Base-by-base conservation (phyloP, 2,113 vertebrate genomes). In the Leiothrix lutea region DNA sequence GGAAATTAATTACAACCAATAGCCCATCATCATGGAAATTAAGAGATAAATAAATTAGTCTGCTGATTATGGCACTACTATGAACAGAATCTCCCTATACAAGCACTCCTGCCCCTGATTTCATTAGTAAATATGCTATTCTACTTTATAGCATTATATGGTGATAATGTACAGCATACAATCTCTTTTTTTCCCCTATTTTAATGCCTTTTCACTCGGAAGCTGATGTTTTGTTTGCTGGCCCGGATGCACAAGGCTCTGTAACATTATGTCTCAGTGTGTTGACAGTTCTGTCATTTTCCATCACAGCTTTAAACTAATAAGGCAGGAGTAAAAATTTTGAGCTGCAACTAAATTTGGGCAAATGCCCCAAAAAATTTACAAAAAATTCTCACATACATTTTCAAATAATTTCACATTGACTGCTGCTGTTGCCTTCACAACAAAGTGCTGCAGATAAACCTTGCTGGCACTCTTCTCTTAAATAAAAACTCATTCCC, bases 291-390 rank as follows among this genome's bases (percentile, higher is more conserved):
- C 72, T 88, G 80, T 92, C 93, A 75, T 64, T 96, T 95, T 92
- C 74, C 78, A 93, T 96, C 81, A 91, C 58, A 78, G 66, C 74
- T 79, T 73, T 95, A 93, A 95, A 90, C 54, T 66, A 91, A 80
- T 92, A 94, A 91, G 62, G 64, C 2, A 0, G 54, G 92, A 90
- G 67, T 70, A 82, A 85, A 85, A 71, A 82, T 88, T 91, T 73
- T 77, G 74, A 92, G 71, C 74, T 86, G 50, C 56, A 47, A 90
- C 94, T 88, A 80, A 90, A 96, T 71, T 80, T 86, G 74, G 58
- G 70, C 47, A 80, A 94, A 90, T 77, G 35, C 67, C 90, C 54
- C 78, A 29, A 93, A 93, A 77, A 90, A 62, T 70, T 87, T 86
- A 19, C 54, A 73, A 72, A 85, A 93, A 85, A 58, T 82, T 90